Conservation (phyloP, 2,113 vertebrate genomes). For the Psittacula cyanocephala region DNA sequence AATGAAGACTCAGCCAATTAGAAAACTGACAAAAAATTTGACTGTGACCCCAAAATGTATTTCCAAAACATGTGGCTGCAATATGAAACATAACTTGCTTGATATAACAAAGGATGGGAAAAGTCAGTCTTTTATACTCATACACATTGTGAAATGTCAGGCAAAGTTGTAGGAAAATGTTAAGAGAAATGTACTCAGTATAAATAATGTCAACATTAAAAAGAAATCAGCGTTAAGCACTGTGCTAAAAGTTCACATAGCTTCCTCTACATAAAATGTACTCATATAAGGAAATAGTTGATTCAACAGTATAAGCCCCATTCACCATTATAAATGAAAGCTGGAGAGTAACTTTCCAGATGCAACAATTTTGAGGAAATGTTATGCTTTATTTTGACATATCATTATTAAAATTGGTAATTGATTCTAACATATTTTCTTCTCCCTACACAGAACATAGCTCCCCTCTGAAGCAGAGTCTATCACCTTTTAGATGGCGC, state of each 20-base stretch:
- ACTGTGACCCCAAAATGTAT: background rate
- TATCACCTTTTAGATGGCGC: background rate
- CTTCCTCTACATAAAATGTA: background rate
- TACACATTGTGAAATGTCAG: background rate
- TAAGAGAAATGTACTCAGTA: background rate
- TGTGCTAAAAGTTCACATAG: background rate
- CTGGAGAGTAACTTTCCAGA: background rate
- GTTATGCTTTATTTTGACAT: background rate
- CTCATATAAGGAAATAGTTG: background rate
- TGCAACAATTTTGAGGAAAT: background rate
- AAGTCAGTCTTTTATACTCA: background rate
- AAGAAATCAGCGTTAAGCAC: background rate
- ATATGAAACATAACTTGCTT: background rate
- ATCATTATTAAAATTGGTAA: background rate
- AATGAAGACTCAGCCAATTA: background rate
- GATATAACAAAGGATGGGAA: background rate
- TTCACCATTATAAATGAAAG: background rate
- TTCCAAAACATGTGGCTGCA: background rate
- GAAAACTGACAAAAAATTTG: background rate
- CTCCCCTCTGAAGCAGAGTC: background rate
- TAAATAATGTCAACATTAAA: background rate
- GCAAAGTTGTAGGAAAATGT: background rate
- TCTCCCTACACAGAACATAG: background rate
- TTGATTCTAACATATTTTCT: background rate
- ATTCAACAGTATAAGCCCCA: background rate